phyloP scores from a whole-genome alignment of 2,113 vertebrate genomes.

The Bubalus kerabau region DNA sequence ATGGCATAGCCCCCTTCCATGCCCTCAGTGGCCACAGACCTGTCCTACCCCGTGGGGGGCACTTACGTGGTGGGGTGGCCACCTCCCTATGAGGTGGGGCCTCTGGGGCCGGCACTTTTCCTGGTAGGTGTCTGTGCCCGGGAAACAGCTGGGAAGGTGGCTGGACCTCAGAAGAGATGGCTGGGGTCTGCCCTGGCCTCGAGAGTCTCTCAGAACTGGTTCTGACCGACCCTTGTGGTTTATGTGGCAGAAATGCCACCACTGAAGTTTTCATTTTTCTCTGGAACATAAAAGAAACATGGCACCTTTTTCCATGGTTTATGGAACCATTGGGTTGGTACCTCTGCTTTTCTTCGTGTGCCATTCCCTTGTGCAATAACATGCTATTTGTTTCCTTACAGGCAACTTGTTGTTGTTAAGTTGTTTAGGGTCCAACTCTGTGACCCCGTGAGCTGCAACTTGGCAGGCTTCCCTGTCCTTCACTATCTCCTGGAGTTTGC shows the following conservation, averaged over 20 bases:
- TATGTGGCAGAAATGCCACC: neutral
- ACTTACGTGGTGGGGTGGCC: neutral
- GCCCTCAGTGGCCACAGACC: neutral
- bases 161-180: neutral
- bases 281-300: neutral
- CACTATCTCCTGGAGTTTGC: neutral
- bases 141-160: neutral
- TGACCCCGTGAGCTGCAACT: neutral
- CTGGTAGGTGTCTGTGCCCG: neutral
- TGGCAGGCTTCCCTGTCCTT: neutral
- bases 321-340: neutral
- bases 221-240: neutral
- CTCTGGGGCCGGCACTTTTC: rapidly evolving
- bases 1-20: too few species aligned
- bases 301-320: neutral
- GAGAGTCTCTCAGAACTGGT: neutral
- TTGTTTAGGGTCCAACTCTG: neutral
- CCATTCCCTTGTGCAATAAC: neutral
- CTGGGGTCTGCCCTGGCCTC: neutral
- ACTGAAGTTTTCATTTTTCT: constrained; percentile 30
- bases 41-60: neutral
- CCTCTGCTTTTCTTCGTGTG: neutral
- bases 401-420: neutral
- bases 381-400: neutral
- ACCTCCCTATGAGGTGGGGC: rapidly evolving